Evolutionary conservation across 1,140 invertebrate genomes (phyloP).

Genomic region (Chelonus insularis): DNA sequence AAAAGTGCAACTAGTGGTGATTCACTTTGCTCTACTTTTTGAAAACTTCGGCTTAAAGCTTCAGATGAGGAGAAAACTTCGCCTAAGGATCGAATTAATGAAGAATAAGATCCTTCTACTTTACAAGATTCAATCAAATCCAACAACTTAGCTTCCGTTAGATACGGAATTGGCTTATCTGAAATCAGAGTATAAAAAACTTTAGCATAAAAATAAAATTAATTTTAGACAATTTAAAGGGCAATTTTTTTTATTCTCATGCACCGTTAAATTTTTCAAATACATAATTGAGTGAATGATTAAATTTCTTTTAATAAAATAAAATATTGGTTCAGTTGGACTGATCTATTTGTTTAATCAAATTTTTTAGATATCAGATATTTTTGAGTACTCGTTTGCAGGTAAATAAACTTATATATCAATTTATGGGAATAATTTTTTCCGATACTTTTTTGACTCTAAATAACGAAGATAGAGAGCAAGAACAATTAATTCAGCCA

Average conservation of each 20-base stretch:
- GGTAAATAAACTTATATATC: too few species aligned
- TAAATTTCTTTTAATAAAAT: too few species aligned
- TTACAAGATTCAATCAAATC: conserved; percentile 70
- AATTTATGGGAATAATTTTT: neutral
- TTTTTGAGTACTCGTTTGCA: too few species aligned
- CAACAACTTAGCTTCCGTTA: conserved; percentile 70
- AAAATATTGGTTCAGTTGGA: too few species aligned
- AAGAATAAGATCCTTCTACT: conserved; percentile 65
- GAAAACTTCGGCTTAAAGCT: conserved; percentile 71
- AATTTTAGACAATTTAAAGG: conserved; percentile 17
- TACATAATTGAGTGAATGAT: too few species aligned
- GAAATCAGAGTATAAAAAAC: neutral
- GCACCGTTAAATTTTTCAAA: too few species aligned
- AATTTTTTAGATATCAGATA: too few species aligned
- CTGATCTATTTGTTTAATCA: too few species aligned
- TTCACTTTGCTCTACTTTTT: conserved; percentile 55
- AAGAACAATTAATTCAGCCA: conserved; percentile 43
- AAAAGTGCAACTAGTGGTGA: conserved; percentile 57
- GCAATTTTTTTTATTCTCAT: too few species aligned
- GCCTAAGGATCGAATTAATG: conserved; percentile 70
- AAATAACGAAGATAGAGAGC: conserved; percentile 42
- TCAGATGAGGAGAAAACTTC: conserved; percentile 75
- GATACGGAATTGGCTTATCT: conserved; percentile 60
- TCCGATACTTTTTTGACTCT: conserved; percentile 33
- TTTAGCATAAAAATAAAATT: neutral